A percentile compares a stretch with the other conserved stretches of the same genome.
Evolutionary conservation across 2,113 vertebrate genomes (phyloP).

Genomic region (Eublepharis macularius): DNA sequence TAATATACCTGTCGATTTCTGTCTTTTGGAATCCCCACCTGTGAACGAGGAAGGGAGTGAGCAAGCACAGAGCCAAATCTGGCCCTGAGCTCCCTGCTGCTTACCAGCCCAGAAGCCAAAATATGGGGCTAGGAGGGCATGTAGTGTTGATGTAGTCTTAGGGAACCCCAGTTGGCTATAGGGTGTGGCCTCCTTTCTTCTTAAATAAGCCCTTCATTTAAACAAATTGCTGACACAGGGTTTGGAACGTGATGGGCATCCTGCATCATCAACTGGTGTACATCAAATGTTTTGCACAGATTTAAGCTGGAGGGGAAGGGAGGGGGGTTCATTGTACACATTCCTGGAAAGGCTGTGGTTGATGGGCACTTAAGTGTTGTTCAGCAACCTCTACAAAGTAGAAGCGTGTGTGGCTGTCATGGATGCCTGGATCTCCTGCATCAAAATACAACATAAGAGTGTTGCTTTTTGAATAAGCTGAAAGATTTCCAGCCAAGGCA

Average conservation of each 20-base stretch:
- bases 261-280: not conserved
- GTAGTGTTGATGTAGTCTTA: not conserved
- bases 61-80: not conserved
- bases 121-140: not conserved
- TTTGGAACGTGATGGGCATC: not conserved
- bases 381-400: no score
- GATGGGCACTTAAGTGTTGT: no score
- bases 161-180: not conserved
- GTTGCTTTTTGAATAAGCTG: not conserved
- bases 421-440: no score
- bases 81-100: not conserved
- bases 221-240: not conserved
- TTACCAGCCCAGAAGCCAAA: not conserved
- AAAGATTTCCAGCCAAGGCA: conserved; percentile 31
- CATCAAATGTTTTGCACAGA: not conserved
- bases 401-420: no score
- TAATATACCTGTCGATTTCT: not conserved
- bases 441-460: no score
- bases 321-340: no score
- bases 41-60: not conserved
- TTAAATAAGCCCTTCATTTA: not conserved
- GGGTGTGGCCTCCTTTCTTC: not conserved
- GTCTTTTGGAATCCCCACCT: no score
- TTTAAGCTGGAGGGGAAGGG: no score
- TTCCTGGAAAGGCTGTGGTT: no score